phyloP scores from a whole-genome alignment of 2,888 invertebrate genomes.

The Leucophora obtusa region DNA sequence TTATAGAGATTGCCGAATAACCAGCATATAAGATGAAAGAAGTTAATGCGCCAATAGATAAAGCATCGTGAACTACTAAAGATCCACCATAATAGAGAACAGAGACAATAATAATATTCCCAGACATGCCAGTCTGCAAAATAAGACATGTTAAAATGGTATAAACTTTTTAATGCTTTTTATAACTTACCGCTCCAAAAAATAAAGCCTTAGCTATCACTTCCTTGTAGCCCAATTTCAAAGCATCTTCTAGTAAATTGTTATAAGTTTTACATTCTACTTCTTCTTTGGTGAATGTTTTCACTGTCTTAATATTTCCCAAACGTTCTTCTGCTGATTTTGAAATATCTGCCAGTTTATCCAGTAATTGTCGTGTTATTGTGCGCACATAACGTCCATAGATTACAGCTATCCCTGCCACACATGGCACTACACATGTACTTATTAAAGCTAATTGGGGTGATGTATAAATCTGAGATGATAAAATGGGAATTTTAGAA shows the following conservation, averaged over 20 bases:
- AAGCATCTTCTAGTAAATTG: slow-evolving; percentile 84
- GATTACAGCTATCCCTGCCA: slow-evolving; percentile 89
- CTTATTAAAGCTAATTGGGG: slow-evolving; percentile 92
- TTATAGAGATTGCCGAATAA: slow-evolving; percentile 93
- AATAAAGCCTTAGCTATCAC: slow-evolving; percentile 92
- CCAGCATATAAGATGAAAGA: slow-evolving; percentile 97
- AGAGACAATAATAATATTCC: slow-evolving; percentile 92
- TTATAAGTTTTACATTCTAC: slow-evolving; percentile 86
- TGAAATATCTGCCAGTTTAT: slow-evolving; percentile 82
- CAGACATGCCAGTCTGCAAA: slow-evolving; percentile 89
- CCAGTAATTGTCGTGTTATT: slow-evolving; percentile 89
- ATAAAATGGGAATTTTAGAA: background rate
- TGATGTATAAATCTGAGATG: slow-evolving; percentile 90
- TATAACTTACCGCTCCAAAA: slow-evolving; percentile 88
- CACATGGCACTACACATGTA: slow-evolving; percentile 92
- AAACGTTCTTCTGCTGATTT: slow-evolving; percentile 94
- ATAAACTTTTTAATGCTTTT: background rate
- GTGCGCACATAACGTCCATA: slow-evolving; percentile 91
- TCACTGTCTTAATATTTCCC: slow-evolving; percentile 94
- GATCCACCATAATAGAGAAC: slow-evolving; percentile 95
- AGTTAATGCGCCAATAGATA: slow-evolving; percentile 92
- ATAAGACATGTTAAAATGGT: slow-evolving; percentile 30
- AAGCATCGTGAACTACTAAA: slow-evolving; percentile 88
- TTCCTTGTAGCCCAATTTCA: slow-evolving; percentile 91
- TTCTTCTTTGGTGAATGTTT: slow-evolving; percentile 92